A percentile compares a stretch with the other conserved stretches of the same genome.
Conservation (phyloP, 2,888 invertebrate species). For the Ephialtes manifestator region DNA sequence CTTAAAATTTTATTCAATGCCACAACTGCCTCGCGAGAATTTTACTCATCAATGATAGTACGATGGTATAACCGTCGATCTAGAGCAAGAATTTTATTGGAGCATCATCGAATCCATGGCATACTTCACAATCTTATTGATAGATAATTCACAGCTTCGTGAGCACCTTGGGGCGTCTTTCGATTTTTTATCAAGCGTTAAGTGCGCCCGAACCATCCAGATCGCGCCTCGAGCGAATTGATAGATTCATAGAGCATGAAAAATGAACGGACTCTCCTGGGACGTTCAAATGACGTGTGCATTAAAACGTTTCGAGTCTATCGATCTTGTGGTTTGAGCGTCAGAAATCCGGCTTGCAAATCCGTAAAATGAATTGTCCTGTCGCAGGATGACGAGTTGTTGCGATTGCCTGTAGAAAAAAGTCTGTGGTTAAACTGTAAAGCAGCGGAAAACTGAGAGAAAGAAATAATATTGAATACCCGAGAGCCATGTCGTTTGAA, state of each 20-base stretch:
- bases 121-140: not conserved
- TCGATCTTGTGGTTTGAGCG: conserved; percentile 21
- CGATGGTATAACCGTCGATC: not conserved
- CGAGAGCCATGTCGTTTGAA: not conserved
- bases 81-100: not conserved
- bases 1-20: conserved; percentile 8
- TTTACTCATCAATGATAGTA: not conserved
- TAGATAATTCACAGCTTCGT: conserved; percentile 17
- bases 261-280: conserved; percentile 20
- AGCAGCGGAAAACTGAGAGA: not conserved
- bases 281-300: conserved; percentile 33
- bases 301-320: conserved; percentile 11
- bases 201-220: not conserved
- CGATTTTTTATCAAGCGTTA: conserved; percentile 3
- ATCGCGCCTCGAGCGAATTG: conserved; percentile 8
- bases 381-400: conserved; percentile 3
- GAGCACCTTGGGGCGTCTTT: not conserved
- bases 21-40: not conserved
- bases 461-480: conserved; percentile 41
- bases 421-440: conserved; percentile 1
- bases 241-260: conserved; percentile 37
- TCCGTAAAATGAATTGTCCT: conserved; percentile 6
- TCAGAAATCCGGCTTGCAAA: conserved; percentile 17
- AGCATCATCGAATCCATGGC: not conserved
- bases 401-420: not conserved